Evolutionary conservation across 2,797 vertebrate genomes (phyloP).

Genomic region (Rhadinocentrus ornatus): DNA sequence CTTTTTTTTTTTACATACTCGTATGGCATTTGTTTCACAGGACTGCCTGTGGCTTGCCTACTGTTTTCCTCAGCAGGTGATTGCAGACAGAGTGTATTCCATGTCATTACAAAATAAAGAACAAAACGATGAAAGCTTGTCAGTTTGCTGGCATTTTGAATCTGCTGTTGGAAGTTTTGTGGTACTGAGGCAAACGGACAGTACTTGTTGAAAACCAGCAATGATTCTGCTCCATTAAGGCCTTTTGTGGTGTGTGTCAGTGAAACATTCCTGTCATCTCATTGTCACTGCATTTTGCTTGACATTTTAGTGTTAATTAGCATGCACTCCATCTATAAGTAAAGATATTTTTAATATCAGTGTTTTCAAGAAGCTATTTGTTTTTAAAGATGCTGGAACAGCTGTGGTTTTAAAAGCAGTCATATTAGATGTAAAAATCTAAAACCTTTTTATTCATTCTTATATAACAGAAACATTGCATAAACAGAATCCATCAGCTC

Average conservation of each 20-base stretch:
- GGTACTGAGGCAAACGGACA: slow-evolving; percentile 33
- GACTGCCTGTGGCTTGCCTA: slow-evolving; percentile 65
- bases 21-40: slow-evolving; percentile 69
- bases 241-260: slow-evolving; percentile 50
- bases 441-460: neutral
- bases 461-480: neutral
- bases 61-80: slow-evolving; percentile 55
- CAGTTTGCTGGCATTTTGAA: slow-evolving; percentile 49
- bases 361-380: slow-evolving; percentile 2
- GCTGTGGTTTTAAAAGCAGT: slow-evolving; percentile 7
- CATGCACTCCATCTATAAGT: neutral
- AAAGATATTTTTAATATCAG: neutral
- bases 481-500: slow-evolving; percentile 7
- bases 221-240: slow-evolving; percentile 34
- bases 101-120: slow-evolving; percentile 49
- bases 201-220: slow-evolving; percentile 35
- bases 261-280: slow-evolving; percentile 34
- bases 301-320: slow-evolving; percentile 2
- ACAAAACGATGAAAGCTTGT: slow-evolving; percentile 47
- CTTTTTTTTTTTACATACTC: slow-evolving; percentile 50
- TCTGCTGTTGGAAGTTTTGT: slow-evolving; percentile 48
- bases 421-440: neutral
- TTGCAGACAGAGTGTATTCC: slow-evolving; percentile 41
- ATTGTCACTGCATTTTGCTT: slow-evolving; percentile 19
- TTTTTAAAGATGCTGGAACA: slow-evolving; percentile 1